A percentile compares a stretch with the other conserved stretches of the same genome.
These are phyloP conservation scores for Laothoe populi DNA, from an alignment of 2,888 invertebrate genomes.

Conservation along the genomic window DNA sequence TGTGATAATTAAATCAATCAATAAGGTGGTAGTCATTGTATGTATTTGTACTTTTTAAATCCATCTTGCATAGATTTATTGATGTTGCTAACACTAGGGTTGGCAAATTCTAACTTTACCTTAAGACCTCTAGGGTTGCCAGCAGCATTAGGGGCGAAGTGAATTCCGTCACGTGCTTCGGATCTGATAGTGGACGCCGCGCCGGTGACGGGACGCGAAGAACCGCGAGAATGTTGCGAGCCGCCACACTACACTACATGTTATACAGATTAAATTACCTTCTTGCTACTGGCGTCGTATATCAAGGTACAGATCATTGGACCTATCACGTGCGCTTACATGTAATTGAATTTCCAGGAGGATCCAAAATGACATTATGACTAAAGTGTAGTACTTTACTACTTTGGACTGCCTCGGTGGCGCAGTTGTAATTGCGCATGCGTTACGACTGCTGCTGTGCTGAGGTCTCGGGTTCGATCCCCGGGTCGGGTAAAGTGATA, in stretches of 20 bases:
- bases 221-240: slow-evolving; percentile 56
- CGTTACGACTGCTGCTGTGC: no score
- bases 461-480: no score
- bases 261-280: slow-evolving; percentile 42
- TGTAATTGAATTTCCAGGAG: background rate
- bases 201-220: slow-evolving; percentile 45
- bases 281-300: slow-evolving; percentile 16
- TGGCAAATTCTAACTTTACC: background rate
- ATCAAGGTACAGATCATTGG: background rate
- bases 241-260: slow-evolving; percentile 39
- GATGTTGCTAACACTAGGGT: background rate
- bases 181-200: slow-evolving; percentile 64
- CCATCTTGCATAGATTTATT: no score
- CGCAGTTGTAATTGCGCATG: no score
- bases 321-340: background rate
- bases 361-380: background rate
- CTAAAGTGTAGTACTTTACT: no score
- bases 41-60: no score
- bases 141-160: slow-evolving; percentile 17
- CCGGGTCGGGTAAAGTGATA: no score
- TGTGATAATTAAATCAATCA: no score
- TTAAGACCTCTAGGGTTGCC: slow-evolving; percentile 7
- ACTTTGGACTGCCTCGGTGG: no score
- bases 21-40: no score
- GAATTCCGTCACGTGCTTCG: slow-evolving; percentile 74